phyloP scores from a whole-genome alignment of 2,888 invertebrate species.

The Pandemis heparana region DNA sequence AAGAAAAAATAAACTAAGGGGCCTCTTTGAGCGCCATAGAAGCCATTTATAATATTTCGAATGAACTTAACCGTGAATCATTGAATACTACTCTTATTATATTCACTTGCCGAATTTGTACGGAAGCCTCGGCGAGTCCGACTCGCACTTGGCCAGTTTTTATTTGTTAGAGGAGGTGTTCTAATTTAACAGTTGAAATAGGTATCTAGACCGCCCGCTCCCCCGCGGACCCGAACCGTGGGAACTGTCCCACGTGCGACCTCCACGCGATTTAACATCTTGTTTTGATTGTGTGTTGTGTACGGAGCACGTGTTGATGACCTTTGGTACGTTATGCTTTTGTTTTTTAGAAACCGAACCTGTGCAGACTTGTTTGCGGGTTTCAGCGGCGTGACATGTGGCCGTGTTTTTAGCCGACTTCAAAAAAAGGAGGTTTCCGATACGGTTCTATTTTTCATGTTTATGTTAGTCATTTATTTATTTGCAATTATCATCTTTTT shows the following conservation, averaged over 20 bases:
- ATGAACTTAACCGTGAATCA: too few species aligned
- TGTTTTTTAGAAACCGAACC: neutral
- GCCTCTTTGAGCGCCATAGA: too few species aligned
- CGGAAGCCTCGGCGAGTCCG: too few species aligned
- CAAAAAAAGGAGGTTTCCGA: too few species aligned
- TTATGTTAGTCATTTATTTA: neutral
- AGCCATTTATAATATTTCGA: too few species aligned
- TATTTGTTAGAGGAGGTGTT: neutral
- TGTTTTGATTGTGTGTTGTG: constrained; percentile 14
- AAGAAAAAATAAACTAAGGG: too few species aligned
- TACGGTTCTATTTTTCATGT: too few species aligned
- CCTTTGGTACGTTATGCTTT: neutral
- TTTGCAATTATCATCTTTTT: too few species aligned
- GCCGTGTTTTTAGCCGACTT: neutral
- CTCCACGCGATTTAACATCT: constrained; percentile 19
- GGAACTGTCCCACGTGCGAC: constrained; percentile 39
- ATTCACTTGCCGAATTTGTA: too few species aligned
- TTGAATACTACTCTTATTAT: too few species aligned
- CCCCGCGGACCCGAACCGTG: constrained; percentile 44
- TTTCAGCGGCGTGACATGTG: neutral
- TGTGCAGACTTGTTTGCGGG: neutral
- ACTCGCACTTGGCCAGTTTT: neutral
- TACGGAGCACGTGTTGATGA: neutral
- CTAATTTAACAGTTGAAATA: neutral
- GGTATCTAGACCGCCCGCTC: constrained; percentile 28